Evolutionary conservation across 2,888 invertebrate species (phyloP), one percentile per base, ranked within the genome.

Genomic region (Piscicola geometra): DNA sequence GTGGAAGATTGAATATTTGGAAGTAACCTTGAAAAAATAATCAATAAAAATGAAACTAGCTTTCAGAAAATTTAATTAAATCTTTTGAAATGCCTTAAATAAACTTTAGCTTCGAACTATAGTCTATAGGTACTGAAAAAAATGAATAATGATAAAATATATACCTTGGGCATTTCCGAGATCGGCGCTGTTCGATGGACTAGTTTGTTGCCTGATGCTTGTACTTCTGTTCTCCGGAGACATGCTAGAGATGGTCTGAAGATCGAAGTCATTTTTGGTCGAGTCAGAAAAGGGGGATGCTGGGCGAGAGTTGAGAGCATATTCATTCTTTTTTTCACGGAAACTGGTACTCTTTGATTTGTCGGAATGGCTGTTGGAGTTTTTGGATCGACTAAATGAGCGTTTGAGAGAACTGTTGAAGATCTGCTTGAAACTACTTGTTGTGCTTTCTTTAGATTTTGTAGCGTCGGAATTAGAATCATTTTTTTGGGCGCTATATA

Each of bases 321-420:
- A 9, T 56, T 3, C n/a, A n/a, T 5, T 56, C 3, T 56, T 56
- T 56, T 56, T 56, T 21, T 56, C 60, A 18, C 25, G 60, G 5
- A 25, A 56, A 56, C 5, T 56, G n/a, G 9, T 21, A 56, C n/a
- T 56, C 60, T 56, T 56, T 21, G 60, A 28, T 67, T 67, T 67
- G 30, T 67, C 68, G 68, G 35, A 32, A 35, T 67, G 32, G 15
- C 28, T 67, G 15, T 28, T n/a, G 9, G n/a, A 28, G 66, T n/a
- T 35, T 28, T 67, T 32, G 3, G 68, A 33, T 28, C 68, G 12
- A 18, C 71, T 71, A 52, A 71, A 71, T 30, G 71, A 71, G 28
- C 50, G 33, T 52, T 50, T 52, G 28, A 71, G 33, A 28, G 71
- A 71, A 25, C 25, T 32, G 18, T 52, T 52, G 12, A 71, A 50